Percentiles rank a stretch among this genome's conserved stretches.
phyloP scores from a whole-genome alignment of 2,888 invertebrate species.

The Tenthredo mesomela region DNA sequence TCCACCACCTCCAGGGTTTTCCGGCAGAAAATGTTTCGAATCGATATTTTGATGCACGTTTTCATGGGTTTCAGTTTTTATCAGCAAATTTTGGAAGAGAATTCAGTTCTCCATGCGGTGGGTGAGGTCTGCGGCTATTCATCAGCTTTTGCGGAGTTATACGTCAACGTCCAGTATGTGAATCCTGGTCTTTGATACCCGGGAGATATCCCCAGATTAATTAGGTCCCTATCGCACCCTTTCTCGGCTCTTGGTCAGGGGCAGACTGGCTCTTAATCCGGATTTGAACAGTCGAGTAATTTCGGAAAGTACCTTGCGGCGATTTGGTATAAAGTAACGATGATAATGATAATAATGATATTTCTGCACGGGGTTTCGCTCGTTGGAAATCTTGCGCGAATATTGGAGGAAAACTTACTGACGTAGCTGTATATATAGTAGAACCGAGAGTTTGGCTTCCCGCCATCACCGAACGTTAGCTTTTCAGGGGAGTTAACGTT shows the following conservation, averaged over 20 bases:
- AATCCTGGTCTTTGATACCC: slow-evolving; percentile 25
- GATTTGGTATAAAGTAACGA: background rate
- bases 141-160: background rate
- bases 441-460: background rate
- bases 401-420: slow-evolving; percentile 4
- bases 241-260: background rate
- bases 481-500: slow-evolving; percentile 30
- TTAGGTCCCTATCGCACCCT: slow-evolving; percentile 9
- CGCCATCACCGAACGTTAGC: background rate
- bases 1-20: background rate
- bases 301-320: slow-evolving; percentile 9
- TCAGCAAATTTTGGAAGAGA: background rate
- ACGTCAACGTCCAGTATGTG: background rate
- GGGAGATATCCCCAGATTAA: slow-evolving; percentile 23
- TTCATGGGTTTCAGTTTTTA: background rate
- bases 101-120: background rate
- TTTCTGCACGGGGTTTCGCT: background rate
- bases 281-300: slow-evolving; percentile 42
- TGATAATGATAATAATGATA: background rate
- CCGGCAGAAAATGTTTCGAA: background rate
- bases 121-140: background rate
- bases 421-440: background rate
- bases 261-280: slow-evolving; percentile 14
- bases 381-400: background rate
- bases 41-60: background rate